Conservation (phyloP, 2,888 invertebrate genomes). For the Pandemis cinnamomeana region DNA sequence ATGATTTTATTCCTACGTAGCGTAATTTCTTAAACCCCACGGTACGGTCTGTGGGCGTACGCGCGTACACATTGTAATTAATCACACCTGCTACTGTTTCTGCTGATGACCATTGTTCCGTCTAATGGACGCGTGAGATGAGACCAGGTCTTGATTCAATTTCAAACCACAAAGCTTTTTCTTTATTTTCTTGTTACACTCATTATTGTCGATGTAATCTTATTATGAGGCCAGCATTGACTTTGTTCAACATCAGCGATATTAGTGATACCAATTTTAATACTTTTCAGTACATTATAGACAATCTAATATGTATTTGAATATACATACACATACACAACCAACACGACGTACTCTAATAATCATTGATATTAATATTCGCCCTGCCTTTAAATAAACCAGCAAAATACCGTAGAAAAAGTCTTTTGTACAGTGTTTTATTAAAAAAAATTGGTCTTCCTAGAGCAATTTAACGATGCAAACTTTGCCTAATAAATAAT, state of each 20-base stretch:
- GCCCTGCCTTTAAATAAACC: too few relatives aligned
- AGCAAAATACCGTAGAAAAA: conserved; percentile 6
- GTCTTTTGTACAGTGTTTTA: conserved; percentile 1
- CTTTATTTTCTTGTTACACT: conserved; percentile 60
- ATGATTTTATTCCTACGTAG: not conserved
- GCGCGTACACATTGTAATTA: conserved; percentile 57
- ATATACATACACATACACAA: too few relatives aligned
- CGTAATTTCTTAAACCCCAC: conserved; percentile 8
- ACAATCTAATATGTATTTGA: too few relatives aligned
- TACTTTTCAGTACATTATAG: too few relatives aligned
- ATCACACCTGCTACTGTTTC: conserved; percentile 67
- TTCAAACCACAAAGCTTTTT: conserved; percentile 56
- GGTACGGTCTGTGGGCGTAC: conserved; percentile 17
- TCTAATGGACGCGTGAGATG: conserved; percentile 62
- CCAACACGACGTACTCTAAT: too few relatives aligned
- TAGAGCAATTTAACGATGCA: not conserved
- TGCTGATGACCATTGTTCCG: conserved; percentile 69
- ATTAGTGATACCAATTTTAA: not conserved
- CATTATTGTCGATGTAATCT: conserved; percentile 6
- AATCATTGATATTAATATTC: too few relatives aligned
- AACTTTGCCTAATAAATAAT: conserved; percentile 4
- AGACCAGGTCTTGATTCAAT: conserved; percentile 68
- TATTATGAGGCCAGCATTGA: not conserved
- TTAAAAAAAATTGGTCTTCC: conserved; percentile 2
- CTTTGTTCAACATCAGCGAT: not conserved